Conservation (phyloP, 2,113 vertebrate species). For the Macquaria australasica region DNA sequence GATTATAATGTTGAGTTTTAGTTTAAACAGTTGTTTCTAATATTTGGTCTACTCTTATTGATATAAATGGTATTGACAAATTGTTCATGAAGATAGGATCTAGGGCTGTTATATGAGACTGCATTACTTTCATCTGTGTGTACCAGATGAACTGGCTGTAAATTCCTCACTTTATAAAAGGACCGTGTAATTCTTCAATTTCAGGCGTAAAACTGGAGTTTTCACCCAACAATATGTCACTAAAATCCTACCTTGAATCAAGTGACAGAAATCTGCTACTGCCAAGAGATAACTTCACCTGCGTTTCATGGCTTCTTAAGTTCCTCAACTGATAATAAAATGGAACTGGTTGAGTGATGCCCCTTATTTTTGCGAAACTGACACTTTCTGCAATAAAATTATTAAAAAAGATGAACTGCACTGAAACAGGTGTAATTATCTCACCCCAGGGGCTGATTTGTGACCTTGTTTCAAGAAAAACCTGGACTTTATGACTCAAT, state of each 20-base stretch:
- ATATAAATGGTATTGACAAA: neutral
- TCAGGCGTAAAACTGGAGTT: neutral
- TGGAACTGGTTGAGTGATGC: neutral
- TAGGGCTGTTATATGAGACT: neutral
- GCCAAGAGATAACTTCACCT: neutral
- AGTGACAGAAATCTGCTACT: neutral
- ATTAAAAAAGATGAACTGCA: neutral
- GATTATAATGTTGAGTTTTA: neutral
- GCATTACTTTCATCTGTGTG: neutral
- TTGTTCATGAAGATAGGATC: neutral
- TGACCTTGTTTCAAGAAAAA: conserved; percentile 19
- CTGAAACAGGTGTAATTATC: conserved; percentile 24
- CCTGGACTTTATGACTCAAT: conserved; percentile 1
- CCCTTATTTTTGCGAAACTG: neutral
- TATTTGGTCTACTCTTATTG: neutral
- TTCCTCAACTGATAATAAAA: neutral
- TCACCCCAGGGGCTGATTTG: conserved; percentile 33
- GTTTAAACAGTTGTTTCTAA: neutral
- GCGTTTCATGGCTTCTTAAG: neutral
- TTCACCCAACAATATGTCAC: neutral
- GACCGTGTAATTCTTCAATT: neutral
- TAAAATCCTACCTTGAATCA: conserved; percentile 1
- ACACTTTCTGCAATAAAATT: neutral
- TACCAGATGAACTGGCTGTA: neutral
- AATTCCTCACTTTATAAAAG: neutral